Evolutionary conservation across 2,113 vertebrate genomes (phyloP), one percentile per base, ranked within the genome.

Genomic region (Struthio camelus): DNA sequence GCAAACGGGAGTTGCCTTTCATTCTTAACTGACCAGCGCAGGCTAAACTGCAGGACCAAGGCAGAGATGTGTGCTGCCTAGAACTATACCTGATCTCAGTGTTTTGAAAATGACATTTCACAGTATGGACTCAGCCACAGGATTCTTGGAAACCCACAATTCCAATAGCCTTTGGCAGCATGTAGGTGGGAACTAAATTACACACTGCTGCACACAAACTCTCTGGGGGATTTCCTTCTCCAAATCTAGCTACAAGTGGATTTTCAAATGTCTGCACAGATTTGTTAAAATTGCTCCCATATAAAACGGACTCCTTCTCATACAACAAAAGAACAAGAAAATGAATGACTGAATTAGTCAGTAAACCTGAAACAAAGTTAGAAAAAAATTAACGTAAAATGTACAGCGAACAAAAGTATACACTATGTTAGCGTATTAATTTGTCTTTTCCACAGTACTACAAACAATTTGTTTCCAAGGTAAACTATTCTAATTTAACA

Each of bases 211-310:
- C 70, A 82, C 59, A 88, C 15, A 50, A 81, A 69, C 38, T 81
- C 30, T 59, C 78, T 20, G 20, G 17, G 64, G 51, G 14, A 58
- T 46, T 87, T 82, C 54, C 44, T 14, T 89, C 92, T 95, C 90
- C 70, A 92, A 94, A 81, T 87, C 85, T 95, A 27, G 48, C 46
- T 48, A 58, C 42, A 76, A 66, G 48, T 82, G 42, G 61, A 69
- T 88, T 96, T 97, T 94, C 70, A 91, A 95, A 90, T 40, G 67
- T 92, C 96, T 91, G 40, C 75, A 92, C 6, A 50, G 66, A 53
- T 90, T 69, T 80, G 75, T 36, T 90, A 85, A 92, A 95, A 86
- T 1, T 23, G 13, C 80, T 89, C 67, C n/a, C 28, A 71, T 51
- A 9, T 7, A 56, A 81, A 96, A 83, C 40, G 44, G 40, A 50